Evolutionary conservation across 2,113 vertebrate genomes (phyloP).

Genomic region (Capreolus pygargus): DNA sequence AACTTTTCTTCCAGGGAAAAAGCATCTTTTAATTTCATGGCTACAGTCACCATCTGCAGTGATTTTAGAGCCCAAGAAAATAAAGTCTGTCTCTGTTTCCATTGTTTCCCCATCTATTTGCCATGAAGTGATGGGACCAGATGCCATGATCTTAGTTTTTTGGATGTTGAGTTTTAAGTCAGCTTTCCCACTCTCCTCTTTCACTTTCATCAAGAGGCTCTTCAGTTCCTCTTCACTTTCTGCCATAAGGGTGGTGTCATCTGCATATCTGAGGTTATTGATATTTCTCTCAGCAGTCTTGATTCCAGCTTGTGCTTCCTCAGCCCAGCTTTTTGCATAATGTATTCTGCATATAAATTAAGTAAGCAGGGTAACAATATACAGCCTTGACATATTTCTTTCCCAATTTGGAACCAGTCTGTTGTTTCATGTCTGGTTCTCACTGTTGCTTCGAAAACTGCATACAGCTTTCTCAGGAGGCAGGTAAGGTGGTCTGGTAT

Average conservation of each 20-base stretch:
- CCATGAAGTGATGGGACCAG: not conserved
- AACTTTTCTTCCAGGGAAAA: not conserved
- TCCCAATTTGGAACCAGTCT: not conserved
- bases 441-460: not conserved
- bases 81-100: not conserved
- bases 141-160: not conserved
- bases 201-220: not conserved
- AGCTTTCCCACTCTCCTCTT: not conserved
- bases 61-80: not conserved
- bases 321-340: not conserved
- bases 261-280: not conserved
- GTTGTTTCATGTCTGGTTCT: not conserved
- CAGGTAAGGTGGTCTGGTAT: not conserved
- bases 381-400: not conserved
- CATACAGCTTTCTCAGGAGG: not conserved
- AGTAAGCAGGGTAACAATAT: not conserved
- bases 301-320: not conserved
- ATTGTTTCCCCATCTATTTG: not conserved
- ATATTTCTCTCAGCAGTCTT: not conserved
- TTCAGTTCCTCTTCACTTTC: not conserved
- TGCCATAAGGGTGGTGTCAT: not conserved
- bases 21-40: not conserved
- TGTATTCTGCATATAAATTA: not conserved
- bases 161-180: not conserved
- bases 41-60: not conserved